Base-by-base conservation (phyloP, 2,888 invertebrate species). In the Galeruca laticollis region DNA sequence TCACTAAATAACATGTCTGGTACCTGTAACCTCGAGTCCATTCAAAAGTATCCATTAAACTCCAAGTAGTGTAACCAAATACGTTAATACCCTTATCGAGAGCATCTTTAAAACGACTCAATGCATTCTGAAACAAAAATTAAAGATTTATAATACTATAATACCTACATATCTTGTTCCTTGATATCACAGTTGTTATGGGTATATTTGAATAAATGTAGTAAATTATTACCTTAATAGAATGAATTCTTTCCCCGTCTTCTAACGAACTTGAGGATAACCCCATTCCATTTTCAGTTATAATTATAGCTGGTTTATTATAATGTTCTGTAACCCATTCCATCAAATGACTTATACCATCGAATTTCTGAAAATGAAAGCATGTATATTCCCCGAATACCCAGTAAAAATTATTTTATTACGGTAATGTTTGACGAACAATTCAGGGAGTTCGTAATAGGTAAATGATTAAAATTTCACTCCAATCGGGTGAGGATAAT, bases 221-320 rank as follows among this genome's bases (percentile, higher is more conserved):
- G 6, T 18, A 15, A 15, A n/a, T 2, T 15, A 40, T 69, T 74
- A 82, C 82, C 59, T 73, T 64, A 61, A 76, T 74, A 77, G 87
- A 88, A 0, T 79, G 73, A 13, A 88, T 83, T 52, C 89, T 82
- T 62, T 84, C 85, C 1, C 84, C 82, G 79, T 90, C 90, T 37
- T 59, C 37, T 20, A 59, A 59, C 1, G 86, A 85, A 1, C 86
- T 87, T 0, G 74, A 49, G 9, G 4, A 13, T 43, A 60, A 43
- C 2, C 8, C 13, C 8, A 13, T 2, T 26, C 60, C 60, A 60
- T 60, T 60, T 60, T 60, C 60, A 15, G n/a, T 9, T 26, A 60
- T 31, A 11, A 60, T 60, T 8, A 60, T 47, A 26, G 40, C 60
- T 31, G 60, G 60, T 31, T 60, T 18, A 3, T 11, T 47, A 31